A percentile compares a stretch with the other conserved stretches of the same genome.
Conservation (phyloP, 1,140 invertebrate genomes). For the Brachionus paranguensis region DNA sequence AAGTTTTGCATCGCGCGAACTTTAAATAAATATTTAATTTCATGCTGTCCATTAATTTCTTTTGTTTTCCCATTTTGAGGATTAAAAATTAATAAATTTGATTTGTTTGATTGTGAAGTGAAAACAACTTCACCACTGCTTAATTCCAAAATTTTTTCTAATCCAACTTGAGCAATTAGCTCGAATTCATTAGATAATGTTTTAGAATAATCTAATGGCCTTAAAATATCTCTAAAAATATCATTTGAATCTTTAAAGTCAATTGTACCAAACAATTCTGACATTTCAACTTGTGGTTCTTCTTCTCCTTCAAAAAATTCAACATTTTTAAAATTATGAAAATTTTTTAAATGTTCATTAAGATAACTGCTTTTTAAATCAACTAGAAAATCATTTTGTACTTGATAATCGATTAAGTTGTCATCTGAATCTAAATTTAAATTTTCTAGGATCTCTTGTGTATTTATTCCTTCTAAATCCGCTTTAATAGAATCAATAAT, state of each 20-base stretch:
- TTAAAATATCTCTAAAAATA: too few relatives aligned
- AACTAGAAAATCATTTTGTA: too few relatives aligned
- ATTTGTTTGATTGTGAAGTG: background rate
- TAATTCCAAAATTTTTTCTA: background rate
- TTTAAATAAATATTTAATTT: background rate
- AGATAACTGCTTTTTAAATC: too few relatives aligned
- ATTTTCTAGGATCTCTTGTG: background rate
- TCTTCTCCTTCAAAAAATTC: background rate
- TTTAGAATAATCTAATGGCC: too few relatives aligned
- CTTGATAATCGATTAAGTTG: too few relatives aligned
- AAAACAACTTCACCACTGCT: background rate
- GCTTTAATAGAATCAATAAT: background rate
- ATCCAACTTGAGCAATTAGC: background rate
- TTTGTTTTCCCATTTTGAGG: background rate
- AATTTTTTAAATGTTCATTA: too few relatives aligned
- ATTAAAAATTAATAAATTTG: background rate
- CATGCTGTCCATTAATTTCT: background rate
- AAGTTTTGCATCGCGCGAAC: too few relatives aligned
- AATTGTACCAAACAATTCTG: too few relatives aligned
- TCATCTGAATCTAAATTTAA: background rate
- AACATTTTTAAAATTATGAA: too few relatives aligned
- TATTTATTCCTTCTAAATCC: background rate
- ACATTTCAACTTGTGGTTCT: background rate
- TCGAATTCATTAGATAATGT: background rate
- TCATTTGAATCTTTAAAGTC: too few relatives aligned